Conservation (phyloP, 2,113 vertebrate species). For the Propithecus coquereli region DNA sequence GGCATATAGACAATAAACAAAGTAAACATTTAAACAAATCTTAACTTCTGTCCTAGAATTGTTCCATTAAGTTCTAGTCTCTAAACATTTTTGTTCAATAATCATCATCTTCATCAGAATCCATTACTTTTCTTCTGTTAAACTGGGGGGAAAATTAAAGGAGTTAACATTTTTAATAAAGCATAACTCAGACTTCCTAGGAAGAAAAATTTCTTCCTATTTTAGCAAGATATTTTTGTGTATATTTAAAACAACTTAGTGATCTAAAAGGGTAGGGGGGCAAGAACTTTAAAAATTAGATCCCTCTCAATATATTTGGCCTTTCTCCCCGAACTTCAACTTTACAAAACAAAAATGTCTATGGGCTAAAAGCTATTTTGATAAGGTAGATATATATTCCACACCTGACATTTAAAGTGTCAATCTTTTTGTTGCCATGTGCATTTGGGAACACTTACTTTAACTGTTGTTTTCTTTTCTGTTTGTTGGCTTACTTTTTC, state of each 20-base stretch:
- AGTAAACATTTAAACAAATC: constrained; percentile 64
- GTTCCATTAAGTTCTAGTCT: constrained; percentile 48
- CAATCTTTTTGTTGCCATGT: not conserved
- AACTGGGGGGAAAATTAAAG: constrained; percentile 84
- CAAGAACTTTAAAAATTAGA: not conserved
- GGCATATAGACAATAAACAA: constrained; percentile 66
- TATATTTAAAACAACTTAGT: constrained; percentile 24
- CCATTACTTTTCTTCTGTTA: constrained; percentile 96
- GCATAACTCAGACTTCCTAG: constrained; percentile 4
- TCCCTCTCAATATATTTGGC: not conserved
- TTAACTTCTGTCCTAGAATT: constrained; percentile 66
- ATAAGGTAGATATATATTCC: not conserved
- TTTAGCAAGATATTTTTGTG: not conserved
- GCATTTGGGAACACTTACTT: constrained; percentile 80
- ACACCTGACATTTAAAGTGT: not conserved
- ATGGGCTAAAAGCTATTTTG: not conserved
- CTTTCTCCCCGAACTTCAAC: not conserved
- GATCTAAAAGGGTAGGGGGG: not conserved
- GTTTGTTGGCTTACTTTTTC: constrained; percentile 99
- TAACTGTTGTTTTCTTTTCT: constrained; percentile 97
- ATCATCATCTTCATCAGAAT: constrained; percentile 97
- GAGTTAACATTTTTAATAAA: not conserved
- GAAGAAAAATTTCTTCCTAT: not conserved
- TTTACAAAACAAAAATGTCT: not conserved
- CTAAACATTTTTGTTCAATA: constrained; percentile 74